Conservation (phyloP, 2,888 invertebrate genomes). For the Matsumyia berberina region DNA sequence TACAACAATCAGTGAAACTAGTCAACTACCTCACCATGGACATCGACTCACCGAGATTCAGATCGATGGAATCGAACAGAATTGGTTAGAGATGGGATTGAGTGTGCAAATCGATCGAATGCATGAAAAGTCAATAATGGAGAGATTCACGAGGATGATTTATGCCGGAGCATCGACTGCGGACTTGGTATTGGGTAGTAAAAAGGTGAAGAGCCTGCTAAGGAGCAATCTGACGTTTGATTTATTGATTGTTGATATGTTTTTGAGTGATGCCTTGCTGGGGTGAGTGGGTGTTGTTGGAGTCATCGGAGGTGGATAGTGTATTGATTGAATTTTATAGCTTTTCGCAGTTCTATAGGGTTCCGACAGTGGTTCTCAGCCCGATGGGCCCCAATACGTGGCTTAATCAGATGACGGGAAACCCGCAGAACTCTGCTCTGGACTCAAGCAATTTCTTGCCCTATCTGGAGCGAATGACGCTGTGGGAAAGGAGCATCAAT, state of each 20-base stretch:
- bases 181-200: constrained; percentile 81
- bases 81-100: constrained; percentile 83
- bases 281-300: constrained; percentile 79
- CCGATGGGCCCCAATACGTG: constrained; percentile 84
- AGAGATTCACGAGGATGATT: constrained; percentile 82
- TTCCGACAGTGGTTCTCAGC: constrained; percentile 83
- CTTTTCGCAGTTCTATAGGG: constrained; percentile 81
- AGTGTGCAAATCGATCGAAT: constrained; percentile 82
- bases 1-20: constrained; percentile 48
- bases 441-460: constrained; percentile 84
- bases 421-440: constrained; percentile 84
- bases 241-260: constrained; percentile 84
- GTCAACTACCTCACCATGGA: constrained; percentile 74
- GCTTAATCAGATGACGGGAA: constrained; percentile 85
- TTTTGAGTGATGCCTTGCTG: constrained; percentile 85
- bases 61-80: constrained; percentile 80
- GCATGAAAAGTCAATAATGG: constrained; percentile 82
- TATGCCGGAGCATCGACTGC: constrained; percentile 83
- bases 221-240: constrained; percentile 81
- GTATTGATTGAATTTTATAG: constrained; percentile 78
- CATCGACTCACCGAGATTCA: constrained; percentile 80
- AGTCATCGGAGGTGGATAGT: background rate
- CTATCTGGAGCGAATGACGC: constrained; percentile 84
- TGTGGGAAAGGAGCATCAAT: constrained; percentile 84
- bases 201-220: constrained; percentile 79